A percentile compares a stretch with the other conserved stretches of the same genome.
Evolutionary conservation across 1,140 invertebrate genomes (phyloP).

Genomic region (Anastatus disparis): DNA sequence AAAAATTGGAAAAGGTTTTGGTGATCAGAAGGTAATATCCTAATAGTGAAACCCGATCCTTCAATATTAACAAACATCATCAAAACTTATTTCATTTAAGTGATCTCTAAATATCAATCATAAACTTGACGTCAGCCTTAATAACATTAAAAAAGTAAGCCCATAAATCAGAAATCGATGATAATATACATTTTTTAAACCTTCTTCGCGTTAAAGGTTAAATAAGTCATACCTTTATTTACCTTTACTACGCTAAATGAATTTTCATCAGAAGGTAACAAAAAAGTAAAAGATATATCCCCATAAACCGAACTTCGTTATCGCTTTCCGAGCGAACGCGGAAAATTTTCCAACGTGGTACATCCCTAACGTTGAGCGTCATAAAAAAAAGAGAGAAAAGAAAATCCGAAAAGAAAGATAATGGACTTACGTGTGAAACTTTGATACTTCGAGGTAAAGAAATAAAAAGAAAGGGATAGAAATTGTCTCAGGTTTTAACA

Average conservation of each 20-base stretch:
- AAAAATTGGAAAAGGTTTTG: too few relatives aligned
- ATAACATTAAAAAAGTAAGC: too few relatives aligned
- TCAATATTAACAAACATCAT: too few relatives aligned
- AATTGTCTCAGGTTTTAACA: slow-evolving; percentile 7
- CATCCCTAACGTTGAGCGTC: too few relatives aligned
- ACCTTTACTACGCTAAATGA: not conserved
- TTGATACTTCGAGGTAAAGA: slow-evolving; percentile 15
- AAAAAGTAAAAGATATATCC: not conserved
- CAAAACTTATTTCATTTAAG: too few relatives aligned
- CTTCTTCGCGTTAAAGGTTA: not conserved
- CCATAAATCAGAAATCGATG: too few relatives aligned
- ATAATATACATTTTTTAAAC: not conserved
- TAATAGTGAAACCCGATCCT: too few relatives aligned
- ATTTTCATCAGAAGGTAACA: slow-evolving; percentile 16
- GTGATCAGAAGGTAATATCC: too few relatives aligned
- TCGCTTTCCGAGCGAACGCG: not conserved
- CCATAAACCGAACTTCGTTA: not conserved
- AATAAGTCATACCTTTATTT: not conserved
- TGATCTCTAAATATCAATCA: too few relatives aligned
- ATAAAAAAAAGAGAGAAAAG: slow-evolving; percentile 10
- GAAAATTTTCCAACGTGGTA: not conserved
- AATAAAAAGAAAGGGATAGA: slow-evolving; percentile 8
- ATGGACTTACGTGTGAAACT: slow-evolving; percentile 18
- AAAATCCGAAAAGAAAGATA: slow-evolving; percentile 9
- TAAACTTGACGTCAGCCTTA: too few relatives aligned